Base-by-base conservation (phyloP, 1,140 invertebrate species). In the Teleopsis dalmanni region DNA sequence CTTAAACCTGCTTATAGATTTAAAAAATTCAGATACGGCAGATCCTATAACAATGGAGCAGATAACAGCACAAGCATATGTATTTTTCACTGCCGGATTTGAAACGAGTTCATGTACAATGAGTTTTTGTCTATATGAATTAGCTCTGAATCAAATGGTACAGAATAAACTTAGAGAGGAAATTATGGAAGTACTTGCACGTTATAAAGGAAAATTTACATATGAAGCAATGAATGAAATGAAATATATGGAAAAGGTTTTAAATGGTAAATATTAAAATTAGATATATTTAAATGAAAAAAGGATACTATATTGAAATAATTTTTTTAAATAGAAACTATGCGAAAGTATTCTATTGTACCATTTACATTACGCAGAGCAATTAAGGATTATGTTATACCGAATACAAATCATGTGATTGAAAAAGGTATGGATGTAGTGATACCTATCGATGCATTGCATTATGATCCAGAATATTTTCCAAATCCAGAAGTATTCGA, bases 31-130 rank as follows among this genome's bases (percentile, higher is more conserved):
- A 61, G 40, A 22, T 53, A 2, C 63, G 22, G n/a, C n/a, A n/a
- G n/a, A n/a, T n/a, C n/a, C n/a, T n/a, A 11, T 62, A 38, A 57
- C 57, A 26, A 54, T 65, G 22, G 50, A 62, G 42, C 53, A 65
- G 51, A 52, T 65, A n/a, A 71, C 75, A 0, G 73, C 76, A 0
- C 81, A 83, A 43, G 72, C 74, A 0, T 72, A 81, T 57, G 57
- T 80, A 1, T 83, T 83, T 58, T 76, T 83, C 50, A 55, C 82
- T 4, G 83, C 79, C 9, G 83, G 83, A 4, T 77, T 73, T 52
- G 75, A 77, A 50, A 75, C 75, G 0, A 73, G 73, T 8, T 71
- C 73, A 0, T 70, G 70, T 7, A 70, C 72, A 2, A 67, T 74
- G 29, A 62, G 70, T 8, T 75, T 72, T 54, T 60, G 72, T 1